phyloP scores from a whole-genome alignment of 2,797 vertebrate species.

The Dryobates pubescens region DNA sequence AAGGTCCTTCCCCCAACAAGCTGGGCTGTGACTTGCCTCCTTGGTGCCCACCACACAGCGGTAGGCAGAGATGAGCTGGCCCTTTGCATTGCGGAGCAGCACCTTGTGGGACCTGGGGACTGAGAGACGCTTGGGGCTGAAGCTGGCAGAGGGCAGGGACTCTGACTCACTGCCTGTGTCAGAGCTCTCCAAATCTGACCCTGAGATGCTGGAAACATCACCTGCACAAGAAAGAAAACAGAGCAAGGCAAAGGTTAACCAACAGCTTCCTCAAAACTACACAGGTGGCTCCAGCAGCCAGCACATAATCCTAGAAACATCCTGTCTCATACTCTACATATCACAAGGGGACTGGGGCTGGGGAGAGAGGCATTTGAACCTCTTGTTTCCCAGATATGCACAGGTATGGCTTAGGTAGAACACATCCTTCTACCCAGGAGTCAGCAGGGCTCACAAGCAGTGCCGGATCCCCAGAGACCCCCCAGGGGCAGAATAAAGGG shows the following conservation, averaged over 20 bases:
- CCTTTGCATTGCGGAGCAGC: constrained; percentile 84
- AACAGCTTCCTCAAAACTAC: not conserved
- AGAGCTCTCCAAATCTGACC: constrained; percentile 86
- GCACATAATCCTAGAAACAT: accelerated
- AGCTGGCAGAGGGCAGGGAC: not conserved
- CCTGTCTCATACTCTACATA: not conserved
- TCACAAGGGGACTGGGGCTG: not conserved
- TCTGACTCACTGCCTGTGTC: constrained; percentile 72
- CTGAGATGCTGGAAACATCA: constrained; percentile 95
- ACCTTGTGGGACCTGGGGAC: constrained; percentile 75
- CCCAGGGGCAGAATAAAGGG: not conserved
- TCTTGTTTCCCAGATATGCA: not conserved
- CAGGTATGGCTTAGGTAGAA: not conserved
- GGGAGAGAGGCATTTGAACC: accelerated
- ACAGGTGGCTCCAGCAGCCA: not conserved
- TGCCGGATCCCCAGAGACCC: not conserved
- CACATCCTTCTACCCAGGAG: not conserved
- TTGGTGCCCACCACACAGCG: constrained; percentile 84
- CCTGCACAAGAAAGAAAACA: constrained; percentile 73
- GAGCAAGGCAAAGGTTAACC: not conserved
- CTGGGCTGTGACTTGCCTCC: constrained; percentile 78
- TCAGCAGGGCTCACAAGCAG: not conserved
- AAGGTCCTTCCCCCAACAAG: not conserved
- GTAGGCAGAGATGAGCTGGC: constrained; percentile 84
- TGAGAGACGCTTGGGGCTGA: not conserved